Percentiles rank a stretch among this genome's conserved stretches.
These are phyloP conservation scores for Melanerpes formicivorus DNA, from an alignment of 2,113 vertebrate genomes.

Conservation along the genomic window DNA sequence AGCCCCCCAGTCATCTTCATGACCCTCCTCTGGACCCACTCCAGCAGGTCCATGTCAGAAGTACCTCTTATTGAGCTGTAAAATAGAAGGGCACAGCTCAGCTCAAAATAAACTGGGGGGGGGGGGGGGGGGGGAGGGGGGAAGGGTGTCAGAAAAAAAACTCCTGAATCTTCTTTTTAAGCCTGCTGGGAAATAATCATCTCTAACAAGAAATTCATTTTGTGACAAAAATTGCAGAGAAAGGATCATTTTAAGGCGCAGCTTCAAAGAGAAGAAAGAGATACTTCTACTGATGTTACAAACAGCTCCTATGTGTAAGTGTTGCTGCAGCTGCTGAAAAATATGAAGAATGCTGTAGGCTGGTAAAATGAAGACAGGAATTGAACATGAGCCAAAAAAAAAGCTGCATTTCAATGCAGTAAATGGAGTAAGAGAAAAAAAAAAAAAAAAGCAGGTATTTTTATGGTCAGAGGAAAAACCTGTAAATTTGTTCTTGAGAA, in stretches of 20 bases:
- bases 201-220: not conserved
- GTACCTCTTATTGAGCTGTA: not conserved
- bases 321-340: not conserved
- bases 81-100: not conserved
- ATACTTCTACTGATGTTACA: not conserved
- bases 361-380: not conserved
- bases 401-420: not conserved
- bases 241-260: not conserved
- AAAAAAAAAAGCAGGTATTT: not conserved
- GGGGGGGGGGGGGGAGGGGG: fast-evolving
- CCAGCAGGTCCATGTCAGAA: not conserved
- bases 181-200: not conserved
- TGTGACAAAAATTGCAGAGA: not conserved
- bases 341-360: not conserved
- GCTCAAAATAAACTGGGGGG: not conserved
- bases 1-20: too few species aligned
- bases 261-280: not conserved
- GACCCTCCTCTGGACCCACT: too few species aligned
- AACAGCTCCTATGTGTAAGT: not conserved
- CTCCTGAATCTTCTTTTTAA: not conserved
- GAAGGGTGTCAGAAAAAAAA: not conserved
- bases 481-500: not conserved
- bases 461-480: not conserved
- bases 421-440: not conserved
- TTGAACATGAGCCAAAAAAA: not conserved